Conservation (phyloP, 2,113 vertebrate species). For the Myanophis thanlyinensis region DNA sequence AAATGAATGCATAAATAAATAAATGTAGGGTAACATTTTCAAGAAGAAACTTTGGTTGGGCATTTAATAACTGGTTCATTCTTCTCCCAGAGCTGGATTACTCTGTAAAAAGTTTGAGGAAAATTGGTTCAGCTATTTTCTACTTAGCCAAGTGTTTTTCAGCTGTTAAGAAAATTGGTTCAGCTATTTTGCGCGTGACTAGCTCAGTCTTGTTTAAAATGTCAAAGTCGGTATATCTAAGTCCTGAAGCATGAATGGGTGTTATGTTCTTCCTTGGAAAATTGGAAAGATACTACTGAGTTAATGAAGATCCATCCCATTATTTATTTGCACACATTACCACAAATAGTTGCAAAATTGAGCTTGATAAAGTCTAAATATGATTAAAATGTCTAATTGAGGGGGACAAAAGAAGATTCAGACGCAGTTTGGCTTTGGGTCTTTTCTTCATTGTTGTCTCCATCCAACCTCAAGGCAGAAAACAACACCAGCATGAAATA, state of each 20-base stretch:
- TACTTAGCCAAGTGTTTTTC: slow-evolving; percentile 65
- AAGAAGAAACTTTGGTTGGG: neutral
- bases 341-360: neutral
- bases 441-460: neutral
- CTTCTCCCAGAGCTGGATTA: slow-evolving; percentile 50
- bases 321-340: neutral
- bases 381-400: neutral
- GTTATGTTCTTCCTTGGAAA: slow-evolving; percentile 29
- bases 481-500: neutral
- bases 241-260: slow-evolving; percentile 40
- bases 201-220: slow-evolving; percentile 57
- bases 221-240: slow-evolving; percentile 30
- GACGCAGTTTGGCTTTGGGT: neutral
- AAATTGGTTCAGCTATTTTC: slow-evolving; percentile 65
- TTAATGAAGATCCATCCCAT: neutral
- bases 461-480: neutral
- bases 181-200: slow-evolving; percentile 51
- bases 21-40: neutral
- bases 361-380: neutral
- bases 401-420: neutral
- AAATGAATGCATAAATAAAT: neutral
- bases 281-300: neutral
- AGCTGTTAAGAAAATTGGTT: slow-evolving; percentile 69
- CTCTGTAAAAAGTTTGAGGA: slow-evolving; percentile 49
- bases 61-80: slow-evolving; percentile 27